Base-by-base conservation (phyloP, 2,888 invertebrate species). In the Bhutanitis thaidina region DNA sequence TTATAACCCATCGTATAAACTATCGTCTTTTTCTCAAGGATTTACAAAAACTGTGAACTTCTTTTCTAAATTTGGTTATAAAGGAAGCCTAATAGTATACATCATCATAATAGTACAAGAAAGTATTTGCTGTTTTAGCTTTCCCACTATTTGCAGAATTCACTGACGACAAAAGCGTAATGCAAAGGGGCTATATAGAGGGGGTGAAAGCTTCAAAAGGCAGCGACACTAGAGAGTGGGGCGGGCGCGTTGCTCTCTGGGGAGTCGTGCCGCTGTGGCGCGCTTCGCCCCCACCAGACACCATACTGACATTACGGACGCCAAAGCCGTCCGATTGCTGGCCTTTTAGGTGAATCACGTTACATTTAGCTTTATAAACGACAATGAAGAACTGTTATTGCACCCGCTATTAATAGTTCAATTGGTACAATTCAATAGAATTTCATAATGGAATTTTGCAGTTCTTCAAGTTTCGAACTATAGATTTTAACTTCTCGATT, bases 301-400 rank as follows among this genome's bases (percentile, higher is more conserved):
- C 76, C 8, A 67, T 89, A 49, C 67, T 90, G 39, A 62, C 85
- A 49, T 57, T 78, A 61, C 69, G 84, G 63, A 67, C 69, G 60
- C 77, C 87, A 30, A 71, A 74, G 49, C 80, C 80, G 16, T 75
- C 83, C 0, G 85, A 89, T 59, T 89, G 89, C 62, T 89, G 88
- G 88, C 81, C 89, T 49, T 82, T 87, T 59, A 76, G 75, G 88
- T 85, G 59, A 64, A 60, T 54, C 36, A 41, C 49, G 47, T 54
- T 9, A 16, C 38, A 43, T 45, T 36, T 30, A 12, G 30, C 14
- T 25, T 27, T 39, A 25, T 39, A 25, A 39, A 39, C 8, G 25
- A 13, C 27, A 12, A 12, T 12, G 12, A 10, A 30, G n/a, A 1
- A 7, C n/a, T 32, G 3, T 32, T 32, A 32, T 32, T 32, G n/a